Evolutionary conservation across 1,140 invertebrate genomes (phyloP).

Genomic region (Chlorops oryzae): DNA sequence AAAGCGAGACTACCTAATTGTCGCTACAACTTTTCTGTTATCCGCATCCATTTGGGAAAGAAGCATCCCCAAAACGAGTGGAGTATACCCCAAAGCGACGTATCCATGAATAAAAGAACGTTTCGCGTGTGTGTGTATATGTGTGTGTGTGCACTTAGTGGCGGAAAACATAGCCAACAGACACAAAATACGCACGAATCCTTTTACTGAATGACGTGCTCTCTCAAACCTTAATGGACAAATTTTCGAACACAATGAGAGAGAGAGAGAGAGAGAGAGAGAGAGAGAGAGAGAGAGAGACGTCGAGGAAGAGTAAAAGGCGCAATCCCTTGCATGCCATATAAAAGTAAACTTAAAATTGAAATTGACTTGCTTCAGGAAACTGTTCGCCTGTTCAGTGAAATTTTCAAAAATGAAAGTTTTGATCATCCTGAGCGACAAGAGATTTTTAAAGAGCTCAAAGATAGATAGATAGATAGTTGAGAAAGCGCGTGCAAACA

Average conservation of each 20-base stretch:
- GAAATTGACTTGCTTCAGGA: not conserved
- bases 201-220: too few species aligned
- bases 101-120: too few species aligned
- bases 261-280: not conserved
- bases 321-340: not conserved
- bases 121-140: too few species aligned
- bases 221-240: conserved; percentile 1
- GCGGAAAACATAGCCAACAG: too few species aligned
- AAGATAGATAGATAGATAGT: too few species aligned
- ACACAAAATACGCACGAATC: too few species aligned
- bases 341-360: not conserved
- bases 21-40: conserved; percentile 6
- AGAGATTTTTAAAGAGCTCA: too few species aligned
- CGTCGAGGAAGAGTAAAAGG: too few species aligned
- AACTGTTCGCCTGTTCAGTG: conserved; percentile 6
- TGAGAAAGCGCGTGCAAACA: too few species aligned
- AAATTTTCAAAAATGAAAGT: conserved; percentile 16
- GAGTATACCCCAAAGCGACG: too few species aligned
- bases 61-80: conserved; percentile 7
- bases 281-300: not conserved
- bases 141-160: not conserved
- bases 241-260: conserved; percentile 7
- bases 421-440: too few species aligned
- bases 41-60: conserved; percentile 6
- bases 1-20: too few species aligned